Conservation (phyloP, 2,888 invertebrate species). For the Pterobdella sp. region DNA sequence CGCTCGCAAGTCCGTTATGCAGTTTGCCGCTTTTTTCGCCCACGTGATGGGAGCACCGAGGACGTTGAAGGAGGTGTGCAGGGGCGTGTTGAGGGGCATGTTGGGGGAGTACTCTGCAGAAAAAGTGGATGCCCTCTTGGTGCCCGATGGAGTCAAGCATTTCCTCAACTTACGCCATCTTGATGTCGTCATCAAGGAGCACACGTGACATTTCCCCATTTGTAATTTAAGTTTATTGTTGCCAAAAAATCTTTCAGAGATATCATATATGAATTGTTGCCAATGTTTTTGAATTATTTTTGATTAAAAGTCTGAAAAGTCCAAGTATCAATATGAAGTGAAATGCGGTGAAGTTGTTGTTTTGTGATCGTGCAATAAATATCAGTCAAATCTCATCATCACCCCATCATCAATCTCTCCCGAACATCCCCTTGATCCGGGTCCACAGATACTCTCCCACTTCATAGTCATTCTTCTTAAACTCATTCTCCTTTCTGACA, state of each 20-base stretch:
- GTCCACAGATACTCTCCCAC: constrained; percentile 48
- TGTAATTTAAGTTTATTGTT: not conserved
- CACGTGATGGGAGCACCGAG: constrained; percentile 39
- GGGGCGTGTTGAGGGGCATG: constrained; percentile 41
- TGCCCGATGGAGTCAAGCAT: constrained; percentile 44
- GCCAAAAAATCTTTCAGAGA: not conserved
- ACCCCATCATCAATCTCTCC: constrained; percentile 26
- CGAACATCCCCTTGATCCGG: constrained; percentile 43
- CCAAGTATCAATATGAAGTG: not conserved
- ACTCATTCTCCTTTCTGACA: constrained; percentile 44
- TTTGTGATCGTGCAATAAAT: not conserved
- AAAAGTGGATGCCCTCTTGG: constrained; percentile 41
- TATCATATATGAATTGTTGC: too few species aligned
- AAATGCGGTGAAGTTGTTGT: not conserved
- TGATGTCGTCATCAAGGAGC: too few species aligned
- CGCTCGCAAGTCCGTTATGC: constrained; percentile 38
- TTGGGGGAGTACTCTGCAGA: constrained; percentile 40
- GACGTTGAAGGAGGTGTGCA: constrained; percentile 42
- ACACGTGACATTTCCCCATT: too few species aligned
- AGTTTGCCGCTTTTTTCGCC: constrained; percentile 42
- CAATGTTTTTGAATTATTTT: too few species aligned
- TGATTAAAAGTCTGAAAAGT: too few species aligned
- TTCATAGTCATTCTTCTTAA: constrained; percentile 48
- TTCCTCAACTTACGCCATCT: too few species aligned
- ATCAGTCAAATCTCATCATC: not conserved